Evolutionary conservation across 2,113 vertebrate genomes (phyloP), one percentile per base, ranked within the genome.

Genomic region (Seriola rivoliana): DNA sequence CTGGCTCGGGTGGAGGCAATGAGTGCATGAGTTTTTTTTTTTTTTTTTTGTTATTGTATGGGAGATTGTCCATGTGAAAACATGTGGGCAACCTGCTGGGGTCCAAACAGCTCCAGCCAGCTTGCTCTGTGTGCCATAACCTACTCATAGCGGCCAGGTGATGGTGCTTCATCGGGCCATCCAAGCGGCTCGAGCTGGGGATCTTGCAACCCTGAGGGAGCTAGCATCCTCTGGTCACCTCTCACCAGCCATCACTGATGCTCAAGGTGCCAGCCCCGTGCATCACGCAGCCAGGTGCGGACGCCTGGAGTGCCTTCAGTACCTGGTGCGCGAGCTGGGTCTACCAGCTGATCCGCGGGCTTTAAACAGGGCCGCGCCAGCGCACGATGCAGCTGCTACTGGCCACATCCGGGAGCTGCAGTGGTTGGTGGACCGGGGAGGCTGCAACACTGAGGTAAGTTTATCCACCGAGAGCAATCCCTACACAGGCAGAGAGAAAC

Each of bases 261-360:
- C 88, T 13, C 94, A 96, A 46, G 97, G 96, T 5, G 97, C 96
- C 0, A 94, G 95, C 29, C 93, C 94, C 2, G 95, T 96, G 62
- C 97, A 97, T 87, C 96, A 97, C 3, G 96, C 96, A 0, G 92
- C 96, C 5, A 91, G 96, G 29, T 95, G 94, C 0, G 96, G 96
- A 32, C 95, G 90, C 36, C 89, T 97, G 84, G 94, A 95, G 85
- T 96, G 96, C 44, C 89, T 97, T 76, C 93, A 85, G 79, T 96
- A 95, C 81, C 93, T 97, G 84, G 95, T 97, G 50, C 76, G 75
- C 0, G 90, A 87, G 63, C 92, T 94, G 48, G 89, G 93, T 42
- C 90, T 97, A 77, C 83, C 88, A 0, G 86, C 95, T 13, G 92
- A 95, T 55, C 85, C 92, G 38, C 88, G 83, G 86, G 96, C 96